These are phyloP conservation scores for Drosophila pandora DNA, from an alignment of 1,140 invertebrate genomes.

Conservation along the genomic window DNA sequence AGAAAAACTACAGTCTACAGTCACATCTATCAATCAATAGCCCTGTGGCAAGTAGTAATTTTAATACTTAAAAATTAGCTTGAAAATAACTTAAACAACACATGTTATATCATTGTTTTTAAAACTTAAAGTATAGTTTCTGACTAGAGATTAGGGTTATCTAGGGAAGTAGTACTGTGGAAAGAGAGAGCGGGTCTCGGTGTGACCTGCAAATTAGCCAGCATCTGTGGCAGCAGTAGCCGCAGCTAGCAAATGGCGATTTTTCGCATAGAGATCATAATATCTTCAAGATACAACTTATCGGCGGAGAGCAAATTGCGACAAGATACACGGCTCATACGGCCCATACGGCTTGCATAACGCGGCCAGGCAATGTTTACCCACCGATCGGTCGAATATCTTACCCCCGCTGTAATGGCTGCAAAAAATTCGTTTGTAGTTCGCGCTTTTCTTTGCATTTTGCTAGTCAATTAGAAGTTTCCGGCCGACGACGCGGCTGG, in stretches of 20 bases:
- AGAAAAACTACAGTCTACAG: constrained; percentile 17
- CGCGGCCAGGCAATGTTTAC: constrained; percentile 34
- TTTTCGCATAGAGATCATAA: constrained; percentile 81
- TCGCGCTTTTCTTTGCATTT: constrained; percentile 54
- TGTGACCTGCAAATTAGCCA: constrained; percentile 62
- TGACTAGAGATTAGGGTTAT: background rate
- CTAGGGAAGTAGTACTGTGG: background rate
- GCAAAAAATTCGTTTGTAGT: constrained; percentile 45
- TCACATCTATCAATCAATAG: background rate
- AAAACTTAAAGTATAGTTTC: no score
- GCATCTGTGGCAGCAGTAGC: constrained; percentile 23
- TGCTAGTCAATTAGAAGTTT: constrained; percentile 54
- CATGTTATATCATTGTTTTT: no score
- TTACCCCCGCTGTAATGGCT: constrained; percentile 10
- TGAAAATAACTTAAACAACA: no score
- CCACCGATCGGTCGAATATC: constrained; percentile 31
- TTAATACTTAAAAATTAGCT: background rate
- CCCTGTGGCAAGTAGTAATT: background rate
- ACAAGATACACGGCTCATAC: constrained; percentile 22
- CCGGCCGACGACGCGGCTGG: constrained; percentile 37
- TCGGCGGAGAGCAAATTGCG: constrained; percentile 40
- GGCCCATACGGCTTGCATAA: constrained; percentile 41
- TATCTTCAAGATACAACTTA: constrained; percentile 65
- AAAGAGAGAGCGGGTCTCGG: constrained; percentile 9
- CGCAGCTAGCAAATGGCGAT: constrained; percentile 43